Conservation (phyloP, 2,113 vertebrate species). For the Actenoides lindsayi region DNA sequence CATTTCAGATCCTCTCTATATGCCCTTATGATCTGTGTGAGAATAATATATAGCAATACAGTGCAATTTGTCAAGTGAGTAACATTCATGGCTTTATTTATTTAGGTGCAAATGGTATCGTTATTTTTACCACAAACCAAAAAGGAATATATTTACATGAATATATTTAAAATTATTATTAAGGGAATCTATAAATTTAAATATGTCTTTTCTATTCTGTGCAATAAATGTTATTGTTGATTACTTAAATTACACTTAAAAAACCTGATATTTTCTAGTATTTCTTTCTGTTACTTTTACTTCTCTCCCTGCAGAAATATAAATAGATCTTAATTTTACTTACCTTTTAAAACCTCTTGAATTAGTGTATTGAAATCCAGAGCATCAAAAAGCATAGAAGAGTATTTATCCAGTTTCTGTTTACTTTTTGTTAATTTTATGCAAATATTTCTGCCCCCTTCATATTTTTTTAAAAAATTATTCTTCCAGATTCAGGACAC, state of each 20-base stretch:
- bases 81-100: constrained; percentile 66
- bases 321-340: neutral
- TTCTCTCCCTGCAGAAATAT: neutral
- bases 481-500: neutral
- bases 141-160: constrained; percentile 57
- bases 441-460: constrained; percentile 25
- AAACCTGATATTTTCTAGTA: neutral
- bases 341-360: neutral
- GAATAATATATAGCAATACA: constrained; percentile 65
- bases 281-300: neutral
- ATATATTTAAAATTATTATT: constrained; percentile 21
- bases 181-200: constrained; percentile 26
- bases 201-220: neutral
- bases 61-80: constrained; percentile 66
- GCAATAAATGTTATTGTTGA: neutral
- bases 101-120: constrained; percentile 53
- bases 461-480: neutral
- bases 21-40: constrained; percentile 19
- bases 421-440: neutral
- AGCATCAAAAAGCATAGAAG: neutral
- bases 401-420: neutral
- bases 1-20: constrained; percentile 46
- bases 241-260: neutral
- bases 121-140: constrained; percentile 44
- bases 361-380: neutral